These are phyloP conservation scores for Cyanocitta stelleri DNA, from an alignment of 2,113 vertebrate genomes.

Conservation along the genomic window DNA sequence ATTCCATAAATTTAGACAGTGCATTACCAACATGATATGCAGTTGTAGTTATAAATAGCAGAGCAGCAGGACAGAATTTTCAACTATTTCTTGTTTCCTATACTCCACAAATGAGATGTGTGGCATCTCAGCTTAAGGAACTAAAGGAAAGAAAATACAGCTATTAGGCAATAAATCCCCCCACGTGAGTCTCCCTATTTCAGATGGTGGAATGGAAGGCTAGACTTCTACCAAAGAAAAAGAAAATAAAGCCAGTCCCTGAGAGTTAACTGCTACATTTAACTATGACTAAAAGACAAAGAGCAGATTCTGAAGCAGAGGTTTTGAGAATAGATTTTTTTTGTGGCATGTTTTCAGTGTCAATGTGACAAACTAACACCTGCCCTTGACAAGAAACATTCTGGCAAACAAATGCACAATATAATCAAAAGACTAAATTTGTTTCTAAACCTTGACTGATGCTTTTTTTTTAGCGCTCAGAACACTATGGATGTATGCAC, in stretches of 20 bases:
- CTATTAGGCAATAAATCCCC: not conserved
- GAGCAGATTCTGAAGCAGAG: not conserved
- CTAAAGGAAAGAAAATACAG: not conserved
- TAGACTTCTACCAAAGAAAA: not conserved
- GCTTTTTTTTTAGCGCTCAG: not conserved
- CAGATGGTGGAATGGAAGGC: not conserved
- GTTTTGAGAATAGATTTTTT: not conserved
- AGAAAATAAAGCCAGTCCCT: not conserved
- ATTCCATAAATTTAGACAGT: conserved; percentile 19
- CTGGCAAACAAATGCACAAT: not conserved
- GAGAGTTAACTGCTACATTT: not conserved
- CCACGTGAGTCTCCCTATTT: not conserved
- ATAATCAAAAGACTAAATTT: not conserved
- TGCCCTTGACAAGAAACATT: not conserved
- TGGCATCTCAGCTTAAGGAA: not conserved
- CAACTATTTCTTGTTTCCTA: not conserved
- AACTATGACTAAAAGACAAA: not conserved
- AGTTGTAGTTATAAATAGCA: not conserved
- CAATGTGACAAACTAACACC: not conserved
- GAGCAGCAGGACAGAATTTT: not conserved
- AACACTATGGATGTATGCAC: rapidly evolving
- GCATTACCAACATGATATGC: conserved; percentile 24
- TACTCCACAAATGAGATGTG: not conserved
- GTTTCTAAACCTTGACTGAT: not conserved
- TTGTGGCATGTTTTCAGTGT: not conserved